phyloP scores from a whole-genome alignment of 2,888 invertebrate species.

The Amiota minor region DNA sequence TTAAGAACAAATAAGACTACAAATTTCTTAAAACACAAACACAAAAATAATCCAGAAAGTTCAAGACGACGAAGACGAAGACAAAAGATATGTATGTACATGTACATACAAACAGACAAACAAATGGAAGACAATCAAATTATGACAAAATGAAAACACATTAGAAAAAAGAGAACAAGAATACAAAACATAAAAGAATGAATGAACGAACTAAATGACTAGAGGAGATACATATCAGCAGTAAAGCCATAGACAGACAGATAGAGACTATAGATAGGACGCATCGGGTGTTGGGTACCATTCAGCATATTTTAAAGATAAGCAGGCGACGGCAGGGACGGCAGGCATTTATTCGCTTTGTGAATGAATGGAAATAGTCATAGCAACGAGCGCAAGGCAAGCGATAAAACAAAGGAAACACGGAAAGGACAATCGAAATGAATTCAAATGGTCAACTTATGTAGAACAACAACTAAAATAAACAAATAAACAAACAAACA shows the following conservation, averaged over 20 bases:
- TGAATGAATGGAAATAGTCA: slow-evolving; percentile 10
- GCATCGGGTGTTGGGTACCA: background rate
- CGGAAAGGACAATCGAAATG: slow-evolving; percentile 54
- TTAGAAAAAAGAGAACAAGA: slow-evolving; percentile 13
- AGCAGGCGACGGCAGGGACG: slow-evolving; percentile 49
- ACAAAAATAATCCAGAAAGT: slow-evolving; percentile 27
- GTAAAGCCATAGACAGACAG: no score
- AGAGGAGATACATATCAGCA: slow-evolving; percentile 32
- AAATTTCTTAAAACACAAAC: slow-evolving; percentile 33
- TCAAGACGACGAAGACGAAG: background rate
- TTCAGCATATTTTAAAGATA: slow-evolving; percentile 52
- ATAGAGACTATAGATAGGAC: no score
- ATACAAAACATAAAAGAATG: background rate
- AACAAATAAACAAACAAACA: slow-evolving; percentile 12
- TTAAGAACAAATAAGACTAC: slow-evolving; percentile 49
- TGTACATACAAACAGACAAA: slow-evolving; percentile 22
- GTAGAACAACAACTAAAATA: slow-evolving; percentile 45
- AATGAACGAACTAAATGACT: slow-evolving; percentile 13
- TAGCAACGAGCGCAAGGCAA: slow-evolving; percentile 33
- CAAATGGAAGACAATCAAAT: slow-evolving; percentile 34
- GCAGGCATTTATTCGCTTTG: background rate
- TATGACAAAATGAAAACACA: slow-evolving; percentile 66
- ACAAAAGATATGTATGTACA: background rate
- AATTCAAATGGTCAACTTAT: slow-evolving; percentile 68
- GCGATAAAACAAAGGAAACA: slow-evolving; percentile 31